Conservation (phyloP, 2,888 invertebrate species). For the Drosophila kokeensis region DNA sequence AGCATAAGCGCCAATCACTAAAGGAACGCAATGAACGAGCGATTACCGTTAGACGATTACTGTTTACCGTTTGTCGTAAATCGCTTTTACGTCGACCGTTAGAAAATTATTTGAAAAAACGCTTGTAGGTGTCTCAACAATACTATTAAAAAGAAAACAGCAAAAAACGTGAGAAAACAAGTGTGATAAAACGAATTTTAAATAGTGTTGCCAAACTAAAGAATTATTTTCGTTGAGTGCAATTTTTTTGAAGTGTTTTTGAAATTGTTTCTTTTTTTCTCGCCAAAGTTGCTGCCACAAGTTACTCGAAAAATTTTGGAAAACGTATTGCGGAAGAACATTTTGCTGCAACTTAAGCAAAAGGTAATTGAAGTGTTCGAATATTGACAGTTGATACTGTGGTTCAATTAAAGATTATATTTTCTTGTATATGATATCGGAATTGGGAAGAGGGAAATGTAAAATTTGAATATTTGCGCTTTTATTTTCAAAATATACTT, state of each 20-base stretch:
- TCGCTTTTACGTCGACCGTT: slow-evolving; percentile 30
- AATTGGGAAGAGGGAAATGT: neutral
- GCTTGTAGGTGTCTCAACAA: slow-evolving; percentile 7
- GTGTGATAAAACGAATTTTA: slow-evolving; percentile 26
- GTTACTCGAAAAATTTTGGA: slow-evolving; percentile 23
- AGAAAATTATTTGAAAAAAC: slow-evolving; percentile 33
- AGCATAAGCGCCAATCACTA: slow-evolving; percentile 5
- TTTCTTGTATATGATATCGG: neutral
- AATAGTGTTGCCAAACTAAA: slow-evolving; percentile 21
- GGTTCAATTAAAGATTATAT: neutral
- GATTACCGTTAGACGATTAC: slow-evolving; percentile 33
- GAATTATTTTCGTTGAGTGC: slow-evolving; percentile 12
- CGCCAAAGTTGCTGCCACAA: slow-evolving; percentile 4
- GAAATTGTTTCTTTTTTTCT: slow-evolving; percentile 11
- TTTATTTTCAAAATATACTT: neutral
- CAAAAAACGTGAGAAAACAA: slow-evolving; percentile 12
- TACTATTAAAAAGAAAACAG: slow-evolving; percentile 6
- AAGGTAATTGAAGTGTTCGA: slow-evolving; percentile 32
- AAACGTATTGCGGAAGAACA: slow-evolving; percentile 9
- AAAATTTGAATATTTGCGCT: neutral
- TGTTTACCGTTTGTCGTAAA: slow-evolving; percentile 31
- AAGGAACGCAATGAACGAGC: slow-evolving; percentile 24
- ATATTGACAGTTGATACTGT: neutral
- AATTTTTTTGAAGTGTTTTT: slow-evolving; percentile 49
- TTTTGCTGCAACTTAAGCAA: slow-evolving; percentile 10